Evolutionary conservation across 2,797 vertebrate genomes (phyloP).

Genomic region (Salarias fasciatus): DNA sequence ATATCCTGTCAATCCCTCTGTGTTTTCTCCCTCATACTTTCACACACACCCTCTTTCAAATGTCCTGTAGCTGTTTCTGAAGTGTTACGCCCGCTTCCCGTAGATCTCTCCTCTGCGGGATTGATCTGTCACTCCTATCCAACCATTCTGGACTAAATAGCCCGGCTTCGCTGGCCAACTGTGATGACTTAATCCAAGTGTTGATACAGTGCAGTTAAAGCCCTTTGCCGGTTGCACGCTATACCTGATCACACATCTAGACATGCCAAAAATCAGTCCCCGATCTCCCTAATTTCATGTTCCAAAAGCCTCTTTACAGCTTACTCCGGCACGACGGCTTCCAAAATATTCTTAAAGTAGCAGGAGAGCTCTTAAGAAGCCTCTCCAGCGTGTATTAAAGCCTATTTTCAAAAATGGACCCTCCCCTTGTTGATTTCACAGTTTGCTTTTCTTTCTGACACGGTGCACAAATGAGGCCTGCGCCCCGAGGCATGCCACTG

Average conservation of each 20-base stretch:
- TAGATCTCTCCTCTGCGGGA: slow-evolving; percentile 58
- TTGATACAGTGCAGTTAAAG: slow-evolving; percentile 65
- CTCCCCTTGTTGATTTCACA: slow-evolving; percentile 29
- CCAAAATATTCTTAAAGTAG: slow-evolving; percentile 48
- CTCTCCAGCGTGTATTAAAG: slow-evolving; percentile 32
- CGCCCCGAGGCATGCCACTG: slow-evolving; percentile 31
- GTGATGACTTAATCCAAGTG: slow-evolving; percentile 70
- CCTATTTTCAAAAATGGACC: slow-evolving; percentile 40
- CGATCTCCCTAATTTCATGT: slow-evolving; percentile 52
- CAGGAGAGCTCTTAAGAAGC: slow-evolving; percentile 41
- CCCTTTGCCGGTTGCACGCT: slow-evolving; percentile 47
- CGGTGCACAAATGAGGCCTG: slow-evolving; percentile 24
- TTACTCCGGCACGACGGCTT: slow-evolving; percentile 43
- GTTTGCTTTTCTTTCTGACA: slow-evolving; percentile 45
- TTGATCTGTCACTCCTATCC: slow-evolving; percentile 67
- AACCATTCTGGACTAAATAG: slow-evolving; percentile 53
- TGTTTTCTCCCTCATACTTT: slow-evolving; percentile 41
- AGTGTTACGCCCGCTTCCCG: slow-evolving; percentile 69
- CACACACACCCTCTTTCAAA: slow-evolving; percentile 56
- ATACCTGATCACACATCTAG: slow-evolving; percentile 71
- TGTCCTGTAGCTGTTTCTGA: slow-evolving; percentile 63
- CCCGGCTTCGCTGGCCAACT: slow-evolving; percentile 54
- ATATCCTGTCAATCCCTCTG: slow-evolving; percentile 67
- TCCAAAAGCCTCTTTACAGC: slow-evolving; percentile 54
- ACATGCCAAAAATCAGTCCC: slow-evolving; percentile 53